phyloP scores from a whole-genome alignment of 1,140 invertebrate species.

The Drosophila pachea region DNA sequence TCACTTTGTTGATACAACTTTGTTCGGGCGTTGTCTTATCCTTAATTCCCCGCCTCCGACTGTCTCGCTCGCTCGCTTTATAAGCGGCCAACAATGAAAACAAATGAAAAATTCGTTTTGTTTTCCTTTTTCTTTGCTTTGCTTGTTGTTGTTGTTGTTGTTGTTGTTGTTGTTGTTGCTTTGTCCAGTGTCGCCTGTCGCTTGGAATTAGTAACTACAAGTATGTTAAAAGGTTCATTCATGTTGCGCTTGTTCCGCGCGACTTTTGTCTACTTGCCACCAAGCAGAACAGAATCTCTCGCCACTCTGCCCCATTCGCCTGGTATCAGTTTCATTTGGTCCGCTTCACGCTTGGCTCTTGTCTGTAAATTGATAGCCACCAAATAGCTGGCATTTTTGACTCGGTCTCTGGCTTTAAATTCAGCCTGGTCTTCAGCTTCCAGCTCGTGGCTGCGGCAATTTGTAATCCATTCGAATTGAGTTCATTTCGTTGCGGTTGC shows the following conservation, averaged over 20 bases:
- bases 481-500: conserved; percentile 5
- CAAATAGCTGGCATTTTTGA: conserved; percentile 70
- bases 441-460: conserved; percentile 4
- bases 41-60: background rate
- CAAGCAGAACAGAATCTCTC: conserved; percentile 26
- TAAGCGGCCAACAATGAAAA: conserved; percentile 54
- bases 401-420: conserved; percentile 13
- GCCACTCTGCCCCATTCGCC: conserved; percentile 16
- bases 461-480: conserved; percentile 19
- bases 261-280: conserved; percentile 67
- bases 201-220: conserved; percentile 76
- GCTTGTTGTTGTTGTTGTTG: conserved; percentile 2
- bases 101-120: conserved; percentile 71
- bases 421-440: background rate
- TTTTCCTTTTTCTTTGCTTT: too few species aligned
- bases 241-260: conserved; percentile 67
- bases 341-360: conserved; percentile 66
- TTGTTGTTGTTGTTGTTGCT: background rate
- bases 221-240: conserved; percentile 77
- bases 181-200: conserved; percentile 63
- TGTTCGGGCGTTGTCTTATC: conserved; percentile 50
- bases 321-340: conserved; percentile 63
- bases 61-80: conserved; percentile 3
- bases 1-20: conserved; percentile 68
- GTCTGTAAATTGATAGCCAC: conserved; percentile 69